These are phyloP conservation scores for Drosophila elegans DNA, from an alignment of 1,140 invertebrate species.

Conservation along the genomic window DNA sequence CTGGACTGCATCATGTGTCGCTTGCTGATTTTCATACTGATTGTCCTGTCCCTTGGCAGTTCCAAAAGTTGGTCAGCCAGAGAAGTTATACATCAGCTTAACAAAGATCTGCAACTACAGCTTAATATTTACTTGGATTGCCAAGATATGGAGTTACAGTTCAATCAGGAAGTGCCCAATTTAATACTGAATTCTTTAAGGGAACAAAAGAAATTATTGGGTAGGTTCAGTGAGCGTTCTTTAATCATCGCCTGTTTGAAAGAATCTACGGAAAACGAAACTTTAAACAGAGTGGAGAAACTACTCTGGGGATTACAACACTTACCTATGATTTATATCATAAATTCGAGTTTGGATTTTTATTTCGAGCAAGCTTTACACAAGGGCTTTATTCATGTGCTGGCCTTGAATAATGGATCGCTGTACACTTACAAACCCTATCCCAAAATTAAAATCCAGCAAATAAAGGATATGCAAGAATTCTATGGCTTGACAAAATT, in stretches of 20 bases:
- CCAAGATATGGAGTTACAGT: not conserved
- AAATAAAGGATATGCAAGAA: not conserved
- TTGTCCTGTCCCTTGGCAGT: not conserved
- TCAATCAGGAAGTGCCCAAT: not conserved
- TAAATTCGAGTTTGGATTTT: not conserved
- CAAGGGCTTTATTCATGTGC: constrained; percentile 10
- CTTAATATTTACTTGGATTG: constrained; percentile 35
- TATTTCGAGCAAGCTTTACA: constrained; percentile 8
- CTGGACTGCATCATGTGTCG: constrained; percentile 14
- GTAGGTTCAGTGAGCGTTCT: constrained; percentile 8
- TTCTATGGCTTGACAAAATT: constrained; percentile 15
- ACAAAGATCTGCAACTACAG: constrained; percentile 7
- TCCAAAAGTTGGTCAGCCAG: constrained; percentile 1
- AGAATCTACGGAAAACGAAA: constrained; percentile 1
- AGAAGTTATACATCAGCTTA: constrained; percentile 26
- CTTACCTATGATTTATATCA: constrained; percentile 10
- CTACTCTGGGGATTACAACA: constrained; percentile 29
- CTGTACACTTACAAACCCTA: constrained; percentile 31
- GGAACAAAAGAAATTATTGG: constrained; percentile 2
- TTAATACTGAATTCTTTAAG: not conserved
- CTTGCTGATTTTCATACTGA: constrained; percentile 1
- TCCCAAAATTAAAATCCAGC: constrained; percentile 7
- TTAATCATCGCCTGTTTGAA: constrained; percentile 18
- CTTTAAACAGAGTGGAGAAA: not conserved
- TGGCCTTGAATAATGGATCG: constrained; percentile 16